These are phyloP conservation scores for Meloidogyne hapla DNA, from an alignment of 1,140 invertebrate genomes.

Conservation along the genomic window DNA sequence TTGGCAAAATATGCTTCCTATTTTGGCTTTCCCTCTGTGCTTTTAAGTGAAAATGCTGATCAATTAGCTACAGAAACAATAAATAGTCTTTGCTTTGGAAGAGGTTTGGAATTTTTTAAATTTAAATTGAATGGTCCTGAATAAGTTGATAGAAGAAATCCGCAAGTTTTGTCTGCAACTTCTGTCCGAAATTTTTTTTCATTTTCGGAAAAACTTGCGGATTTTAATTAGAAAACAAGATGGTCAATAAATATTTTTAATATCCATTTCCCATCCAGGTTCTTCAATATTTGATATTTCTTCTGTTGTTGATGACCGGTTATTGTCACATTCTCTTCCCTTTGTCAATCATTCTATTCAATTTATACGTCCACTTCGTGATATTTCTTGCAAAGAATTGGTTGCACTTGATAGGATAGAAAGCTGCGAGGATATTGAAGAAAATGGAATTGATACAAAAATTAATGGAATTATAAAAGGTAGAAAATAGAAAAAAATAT, in stretches of 20 bases:
- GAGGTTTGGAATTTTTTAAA: not conserved
- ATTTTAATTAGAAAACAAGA: no score
- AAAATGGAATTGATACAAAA: not conserved
- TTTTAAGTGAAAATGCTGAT: constrained; percentile 19
- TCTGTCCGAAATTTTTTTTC: no score
- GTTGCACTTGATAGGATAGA: not conserved
- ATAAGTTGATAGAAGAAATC: no score
- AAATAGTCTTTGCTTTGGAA: constrained; percentile 17
- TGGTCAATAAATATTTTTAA: no score
- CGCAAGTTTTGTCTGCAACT: no score
- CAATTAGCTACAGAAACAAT: constrained; percentile 11
- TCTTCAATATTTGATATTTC: constrained; percentile 13
- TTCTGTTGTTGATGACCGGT: constrained; percentile 8
- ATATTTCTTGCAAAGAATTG: constrained; percentile 11
- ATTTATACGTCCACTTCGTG: constrained; percentile 19
- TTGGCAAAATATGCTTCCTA: not conserved
- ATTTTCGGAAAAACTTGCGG: not conserved
- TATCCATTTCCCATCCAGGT: constrained; percentile 2
- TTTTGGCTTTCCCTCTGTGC: constrained; percentile 7
- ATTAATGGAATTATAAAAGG: not conserved
- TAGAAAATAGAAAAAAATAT: not conserved
- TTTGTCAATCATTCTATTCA: constrained; percentile 6
- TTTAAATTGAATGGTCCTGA: no score
- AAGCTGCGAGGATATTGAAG: not conserved
- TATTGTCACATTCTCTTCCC: not conserved